Percentiles rank a stretch among this genome's conserved stretches.
Evolutionary conservation across 2,113 vertebrate genomes (phyloP).

Genomic region (Odocoileus hemionus): DNA sequence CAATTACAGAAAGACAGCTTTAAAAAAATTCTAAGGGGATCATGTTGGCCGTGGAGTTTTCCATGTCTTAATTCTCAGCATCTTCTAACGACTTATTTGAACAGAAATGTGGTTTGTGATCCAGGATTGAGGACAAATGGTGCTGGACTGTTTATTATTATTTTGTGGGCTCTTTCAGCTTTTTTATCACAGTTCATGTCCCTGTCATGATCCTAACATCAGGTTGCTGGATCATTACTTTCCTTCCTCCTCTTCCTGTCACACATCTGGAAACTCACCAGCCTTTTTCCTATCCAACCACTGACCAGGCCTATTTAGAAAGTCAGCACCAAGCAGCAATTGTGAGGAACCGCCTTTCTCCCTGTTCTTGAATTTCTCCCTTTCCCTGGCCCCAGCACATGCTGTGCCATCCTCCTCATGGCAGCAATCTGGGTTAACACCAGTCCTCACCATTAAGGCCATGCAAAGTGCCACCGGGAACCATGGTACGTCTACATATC

Average conservation of each 20-base stretch:
- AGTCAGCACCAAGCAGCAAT: slow-evolving; percentile 31
- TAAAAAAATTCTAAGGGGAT: slow-evolving; percentile 1
- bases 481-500: too few relatives aligned
- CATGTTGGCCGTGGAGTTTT: background rate
- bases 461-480: background rate
- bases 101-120: slow-evolving; percentile 14
- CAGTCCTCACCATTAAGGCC: background rate
- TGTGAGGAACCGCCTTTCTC: slow-evolving; percentile 55
- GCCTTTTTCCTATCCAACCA: slow-evolving; percentile 67
- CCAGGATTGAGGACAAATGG: background rate
- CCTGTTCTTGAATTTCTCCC: slow-evolving; percentile 23
- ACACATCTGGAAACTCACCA: slow-evolving; percentile 58
- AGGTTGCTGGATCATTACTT: slow-evolving; percentile 34
- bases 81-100: slow-evolving; percentile 25
- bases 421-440: background rate
- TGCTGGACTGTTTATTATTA: slow-evolving; percentile 25
- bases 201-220: slow-evolving; percentile 17
- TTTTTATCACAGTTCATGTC: slow-evolving; percentile 31
- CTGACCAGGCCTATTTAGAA: slow-evolving; percentile 58
- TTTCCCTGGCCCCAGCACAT: background rate
- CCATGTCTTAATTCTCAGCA: background rate
- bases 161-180: slow-evolving; percentile 11
- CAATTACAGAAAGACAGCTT: background rate
- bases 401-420: background rate
- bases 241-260: slow-evolving; percentile 58